These are phyloP conservation scores for Chrysaora quinquecirrha DNA, from an alignment of 30 jellyfish, hydroid and myxozoan species.

Conservation along the genomic window DNA sequence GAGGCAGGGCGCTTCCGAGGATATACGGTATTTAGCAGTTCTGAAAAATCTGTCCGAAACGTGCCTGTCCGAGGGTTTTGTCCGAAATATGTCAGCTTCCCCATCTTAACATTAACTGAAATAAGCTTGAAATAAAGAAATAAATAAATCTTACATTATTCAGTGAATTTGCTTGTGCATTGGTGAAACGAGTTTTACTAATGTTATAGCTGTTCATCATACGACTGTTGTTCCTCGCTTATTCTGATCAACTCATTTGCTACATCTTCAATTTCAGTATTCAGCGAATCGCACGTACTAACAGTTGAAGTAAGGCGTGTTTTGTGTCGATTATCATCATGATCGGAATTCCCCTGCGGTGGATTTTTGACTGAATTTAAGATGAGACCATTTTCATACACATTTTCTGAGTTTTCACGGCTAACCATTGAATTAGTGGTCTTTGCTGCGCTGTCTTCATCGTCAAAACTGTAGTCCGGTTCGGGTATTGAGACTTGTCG, in stretches of 20 bases:
- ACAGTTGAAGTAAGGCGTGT: neutral
- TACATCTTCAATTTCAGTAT: conserved; percentile 49
- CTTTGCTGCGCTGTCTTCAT: no score
- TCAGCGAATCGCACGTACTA: neutral
- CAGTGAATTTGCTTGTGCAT: no score
- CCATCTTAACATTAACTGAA: no score
- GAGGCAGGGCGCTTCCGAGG: no score
- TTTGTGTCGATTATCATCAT: neutral
- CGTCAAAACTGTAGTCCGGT: neutral
- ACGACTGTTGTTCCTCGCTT: conserved; percentile 68
- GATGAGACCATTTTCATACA: conserved; percentile 50
- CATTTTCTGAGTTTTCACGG: neutral
- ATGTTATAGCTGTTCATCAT: no score
- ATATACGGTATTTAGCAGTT: no score
- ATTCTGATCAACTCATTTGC: conserved; percentile 60
- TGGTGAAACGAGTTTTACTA: no score
- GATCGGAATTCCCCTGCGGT: neutral
- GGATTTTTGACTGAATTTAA: conserved; percentile 29
- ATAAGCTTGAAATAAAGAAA: no score
- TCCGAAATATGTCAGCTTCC: no score
- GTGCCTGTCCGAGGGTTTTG: no score
- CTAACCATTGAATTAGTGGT: neutral
- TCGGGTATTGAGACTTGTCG: conserved; percentile 4
- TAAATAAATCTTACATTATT: no score
- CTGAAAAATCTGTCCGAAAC: no score